These are phyloP conservation scores for Phaonia tiefii DNA, from an alignment of 2,888 invertebrate species.

Conservation along the genomic window DNA sequence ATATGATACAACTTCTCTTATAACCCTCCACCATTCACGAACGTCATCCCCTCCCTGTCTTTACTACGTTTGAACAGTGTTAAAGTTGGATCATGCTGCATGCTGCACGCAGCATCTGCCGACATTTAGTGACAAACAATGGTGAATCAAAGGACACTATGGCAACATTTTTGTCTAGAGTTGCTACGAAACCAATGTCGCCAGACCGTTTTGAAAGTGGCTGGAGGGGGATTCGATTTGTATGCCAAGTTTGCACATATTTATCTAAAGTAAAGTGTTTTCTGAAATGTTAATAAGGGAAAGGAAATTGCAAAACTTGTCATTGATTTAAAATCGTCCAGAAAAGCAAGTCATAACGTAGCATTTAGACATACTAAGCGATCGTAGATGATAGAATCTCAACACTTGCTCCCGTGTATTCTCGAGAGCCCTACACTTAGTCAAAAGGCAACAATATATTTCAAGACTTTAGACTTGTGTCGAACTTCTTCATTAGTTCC, in stretches of 20 bases:
- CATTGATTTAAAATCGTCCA: too few species aligned
- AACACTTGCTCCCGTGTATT: too few species aligned
- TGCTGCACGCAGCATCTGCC: neutral
- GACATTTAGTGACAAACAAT: conserved; percentile 4
- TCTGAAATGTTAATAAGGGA: neutral
- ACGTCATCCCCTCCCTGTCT: conserved; percentile 6
- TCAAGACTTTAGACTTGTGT: too few species aligned
- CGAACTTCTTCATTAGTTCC: too few species aligned
- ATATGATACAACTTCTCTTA: neutral
- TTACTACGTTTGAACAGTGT: neutral
- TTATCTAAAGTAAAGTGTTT: conserved; percentile 55
- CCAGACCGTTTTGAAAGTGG: neutral
- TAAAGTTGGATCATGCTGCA: neutral
- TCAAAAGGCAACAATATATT: too few species aligned
- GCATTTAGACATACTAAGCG: neutral
- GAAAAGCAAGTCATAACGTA: too few species aligned
- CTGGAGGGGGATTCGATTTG: conserved; percentile 41
- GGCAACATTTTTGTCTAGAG: neutral
- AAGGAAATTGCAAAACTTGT: neutral
- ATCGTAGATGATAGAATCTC: neutral
- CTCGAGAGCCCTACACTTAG: too few species aligned
- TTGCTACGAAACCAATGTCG: neutral
- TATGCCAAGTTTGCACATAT: conserved; percentile 55
- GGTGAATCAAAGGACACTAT: neutral
- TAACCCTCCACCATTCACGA: conserved; percentile 1